Evolutionary conservation across 2,888 invertebrate species (phyloP), one percentile per base, ranked within the genome.

Genomic region (Junonia oenone): DNA sequence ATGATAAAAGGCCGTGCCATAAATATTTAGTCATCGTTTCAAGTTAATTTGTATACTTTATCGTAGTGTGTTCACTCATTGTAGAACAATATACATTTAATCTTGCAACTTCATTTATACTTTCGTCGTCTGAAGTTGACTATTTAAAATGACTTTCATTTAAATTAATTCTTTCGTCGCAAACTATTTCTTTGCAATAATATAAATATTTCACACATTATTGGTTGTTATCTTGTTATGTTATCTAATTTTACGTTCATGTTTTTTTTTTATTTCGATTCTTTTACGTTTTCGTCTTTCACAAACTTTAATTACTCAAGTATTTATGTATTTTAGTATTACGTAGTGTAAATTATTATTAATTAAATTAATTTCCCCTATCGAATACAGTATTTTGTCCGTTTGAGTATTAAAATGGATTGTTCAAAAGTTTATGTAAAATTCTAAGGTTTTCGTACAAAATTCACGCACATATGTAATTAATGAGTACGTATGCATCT

Each of bases 141-240:
- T 40, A 31, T 40, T 47, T 56, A 11, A 17, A 19, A 40, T 40
- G 11, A 40, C 17, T 29, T 37, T 49, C 6, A 38, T 27, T 50
- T 31, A n/a, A 37, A 19, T 17, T 22, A 40, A 38, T 8, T 43
- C 26, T 19, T 48, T 52, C 45, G 26, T 55, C 43, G 13, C 53
- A 46, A 50, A 50, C 49, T 40, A 40, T 47, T 40, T 53, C 49
- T 49, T 19, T 14, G 33, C 57, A 58, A 55, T 51, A 49, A 57
- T 53, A 47, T 54, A 40, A 51, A 49, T 38, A 59, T 59, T 55
- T 60, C 59, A 45, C 13, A 57, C 49, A 63, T 70, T 80, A 87
- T 82, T 82, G 81, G 83, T 85, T 86, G 88, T 89, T 87, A 83
- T 71, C 72, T 79, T 83, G 82, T 88, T 86, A 83, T 82, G 88